phyloP scores from a whole-genome alignment of 1,140 invertebrate species.

The Musca vetustissima region DNA sequence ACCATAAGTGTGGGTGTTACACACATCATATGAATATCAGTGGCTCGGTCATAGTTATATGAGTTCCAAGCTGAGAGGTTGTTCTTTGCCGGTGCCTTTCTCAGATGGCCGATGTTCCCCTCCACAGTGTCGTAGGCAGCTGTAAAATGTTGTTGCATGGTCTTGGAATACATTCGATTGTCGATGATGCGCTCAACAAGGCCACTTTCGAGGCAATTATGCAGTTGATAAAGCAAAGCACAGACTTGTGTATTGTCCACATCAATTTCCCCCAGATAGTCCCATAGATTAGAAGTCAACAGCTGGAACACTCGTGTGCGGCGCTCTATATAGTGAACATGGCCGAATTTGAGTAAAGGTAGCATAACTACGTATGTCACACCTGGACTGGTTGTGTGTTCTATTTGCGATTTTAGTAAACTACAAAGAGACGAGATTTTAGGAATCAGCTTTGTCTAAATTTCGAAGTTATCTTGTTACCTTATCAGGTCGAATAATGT shows the following conservation, averaged over 20 bases:
- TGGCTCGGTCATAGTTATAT: constrained; percentile 37
- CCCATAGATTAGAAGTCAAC: constrained; percentile 51
- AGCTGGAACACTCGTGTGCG: constrained; percentile 70
- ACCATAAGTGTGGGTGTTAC: constrained; percentile 29
- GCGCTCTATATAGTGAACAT: constrained; percentile 66
- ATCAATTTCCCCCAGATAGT: constrained; percentile 40
- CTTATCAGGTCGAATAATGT: constrained; percentile 77
- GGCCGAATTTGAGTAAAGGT: constrained; percentile 66
- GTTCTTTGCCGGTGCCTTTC: not conserved
- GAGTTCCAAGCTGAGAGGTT: constrained; percentile 10
- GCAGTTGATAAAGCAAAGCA: constrained; percentile 48
- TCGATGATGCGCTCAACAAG: constrained; percentile 50
- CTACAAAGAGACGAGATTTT: constrained; percentile 20
- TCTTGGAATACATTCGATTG: constrained; percentile 49
- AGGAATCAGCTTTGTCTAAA: not conserved
- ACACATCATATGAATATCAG: constrained; percentile 49
- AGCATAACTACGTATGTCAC: constrained; percentile 69
- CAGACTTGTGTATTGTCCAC: constrained; percentile 46
- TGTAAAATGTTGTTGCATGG: constrained; percentile 39
- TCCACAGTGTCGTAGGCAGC: constrained; percentile 33
- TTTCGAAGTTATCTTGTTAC: constrained; percentile 27
- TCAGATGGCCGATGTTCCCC: not conserved
- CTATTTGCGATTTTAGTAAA: constrained; percentile 61
- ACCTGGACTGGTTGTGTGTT: constrained; percentile 58
- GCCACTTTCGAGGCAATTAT: constrained; percentile 52